These are phyloP conservation scores for Nomada ferruginata DNA, from an alignment of 2,888 invertebrate genomes.

Conservation along the genomic window DNA sequence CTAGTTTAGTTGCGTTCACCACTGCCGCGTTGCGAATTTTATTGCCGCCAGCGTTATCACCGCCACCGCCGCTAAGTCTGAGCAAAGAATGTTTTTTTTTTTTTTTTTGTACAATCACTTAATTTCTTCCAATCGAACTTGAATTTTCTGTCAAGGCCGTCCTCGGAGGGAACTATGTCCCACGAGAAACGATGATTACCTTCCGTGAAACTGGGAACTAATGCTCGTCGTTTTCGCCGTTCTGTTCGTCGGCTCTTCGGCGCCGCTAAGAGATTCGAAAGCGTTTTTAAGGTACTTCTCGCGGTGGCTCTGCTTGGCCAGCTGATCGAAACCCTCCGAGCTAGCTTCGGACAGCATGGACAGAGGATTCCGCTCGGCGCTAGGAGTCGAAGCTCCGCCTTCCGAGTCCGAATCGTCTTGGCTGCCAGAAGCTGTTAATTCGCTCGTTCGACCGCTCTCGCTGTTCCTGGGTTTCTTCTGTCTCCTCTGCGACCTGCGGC, in stretches of 20 bases:
- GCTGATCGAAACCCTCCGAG: slow-evolving; percentile 88
- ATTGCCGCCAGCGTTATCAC: slow-evolving; percentile 79
- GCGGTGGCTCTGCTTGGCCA: slow-evolving; percentile 85
- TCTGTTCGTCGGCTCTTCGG: slow-evolving; percentile 84
- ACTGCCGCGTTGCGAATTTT: slow-evolving; percentile 85
- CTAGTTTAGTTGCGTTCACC: slow-evolving; percentile 86
- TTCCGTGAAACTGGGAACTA: slow-evolving; percentile 84
- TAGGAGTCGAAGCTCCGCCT: slow-evolving; percentile 90
- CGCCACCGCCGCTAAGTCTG: slow-evolving; percentile 64
- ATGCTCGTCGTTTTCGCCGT: slow-evolving; percentile 80
- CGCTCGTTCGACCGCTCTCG: slow-evolving; percentile 79
- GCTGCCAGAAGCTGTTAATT: slow-evolving; percentile 85
- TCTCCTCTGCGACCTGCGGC: slow-evolving; percentile 78
- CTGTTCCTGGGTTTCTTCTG: slow-evolving; percentile 77
- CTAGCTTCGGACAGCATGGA: slow-evolving; percentile 90
- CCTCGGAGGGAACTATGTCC: too few species aligned
- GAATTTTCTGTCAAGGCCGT: too few species aligned
- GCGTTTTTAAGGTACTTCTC: slow-evolving; percentile 89
- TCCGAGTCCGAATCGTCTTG: slow-evolving; percentile 89
- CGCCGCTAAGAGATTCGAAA: slow-evolving; percentile 90
- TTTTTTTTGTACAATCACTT: too few species aligned
- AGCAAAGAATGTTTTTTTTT: background rate
- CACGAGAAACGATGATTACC: slow-evolving; percentile 64
- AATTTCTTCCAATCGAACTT: too few species aligned
- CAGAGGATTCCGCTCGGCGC: slow-evolving; percentile 90